These are phyloP conservation scores for Phengaris arion DNA, from an alignment of 2,888 invertebrate genomes.

Conservation along the genomic window DNA sequence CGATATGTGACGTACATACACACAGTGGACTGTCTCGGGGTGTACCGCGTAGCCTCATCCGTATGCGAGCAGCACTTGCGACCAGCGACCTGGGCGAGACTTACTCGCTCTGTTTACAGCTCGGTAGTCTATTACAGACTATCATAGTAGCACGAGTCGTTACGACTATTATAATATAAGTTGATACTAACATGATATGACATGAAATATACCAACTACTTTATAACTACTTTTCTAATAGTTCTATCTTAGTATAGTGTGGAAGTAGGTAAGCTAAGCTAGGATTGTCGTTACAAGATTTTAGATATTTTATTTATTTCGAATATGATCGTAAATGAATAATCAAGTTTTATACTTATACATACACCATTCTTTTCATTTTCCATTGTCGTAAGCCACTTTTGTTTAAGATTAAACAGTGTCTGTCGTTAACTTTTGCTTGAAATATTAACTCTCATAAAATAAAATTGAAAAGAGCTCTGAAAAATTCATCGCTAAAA, in stretches of 20 bases:
- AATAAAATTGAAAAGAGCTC: conserved; percentile 1
- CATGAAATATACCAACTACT: too few species aligned
- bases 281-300: too few species aligned
- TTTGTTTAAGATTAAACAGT: not conserved
- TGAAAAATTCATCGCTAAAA: conserved; percentile 13
- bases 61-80: not conserved
- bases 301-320: too few species aligned
- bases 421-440: not conserved
- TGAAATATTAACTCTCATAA: not conserved
- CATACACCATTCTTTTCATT: not conserved
- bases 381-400: not conserved
- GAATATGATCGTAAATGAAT: not conserved
- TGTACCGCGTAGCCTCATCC: not conserved
- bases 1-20: not conserved
- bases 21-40: too few species aligned
- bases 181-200: too few species aligned
- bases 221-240: too few species aligned
- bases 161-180: too few species aligned
- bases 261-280: too few species aligned
- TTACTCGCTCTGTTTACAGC: not conserved
- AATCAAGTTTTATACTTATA: not conserved
- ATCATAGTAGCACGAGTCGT: not conserved
- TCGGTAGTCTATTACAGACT: not conserved
- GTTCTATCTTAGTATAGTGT: too few species aligned
- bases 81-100: not conserved